Conservation (phyloP, 2,888 invertebrate species). For the Parnassius glacialis region DNA sequence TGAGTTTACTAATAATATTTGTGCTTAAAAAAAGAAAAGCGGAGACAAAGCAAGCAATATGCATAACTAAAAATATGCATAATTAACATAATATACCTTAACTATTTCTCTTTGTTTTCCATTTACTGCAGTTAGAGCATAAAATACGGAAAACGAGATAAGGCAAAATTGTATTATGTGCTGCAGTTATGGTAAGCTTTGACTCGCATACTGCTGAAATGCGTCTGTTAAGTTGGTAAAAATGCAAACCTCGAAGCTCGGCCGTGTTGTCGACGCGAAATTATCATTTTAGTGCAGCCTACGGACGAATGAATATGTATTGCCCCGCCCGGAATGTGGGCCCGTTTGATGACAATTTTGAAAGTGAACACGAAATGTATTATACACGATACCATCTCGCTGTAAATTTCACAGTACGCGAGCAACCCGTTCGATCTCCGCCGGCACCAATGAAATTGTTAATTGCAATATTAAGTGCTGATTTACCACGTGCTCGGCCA, state of each 20-base stretch:
- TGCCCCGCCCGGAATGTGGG: slow-evolving; percentile 53
- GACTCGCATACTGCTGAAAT: slow-evolving; percentile 28
- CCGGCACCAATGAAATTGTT: too few relatives aligned
- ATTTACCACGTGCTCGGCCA: too few relatives aligned
- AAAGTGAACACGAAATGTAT: slow-evolving; percentile 32
- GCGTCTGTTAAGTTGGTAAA: slow-evolving; percentile 52
- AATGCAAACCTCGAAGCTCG: slow-evolving; percentile 63
- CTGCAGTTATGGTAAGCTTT: slow-evolving; percentile 11
- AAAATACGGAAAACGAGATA: slow-evolving; percentile 33
- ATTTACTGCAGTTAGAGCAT: neutral
- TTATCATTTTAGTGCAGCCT: slow-evolving; percentile 70
- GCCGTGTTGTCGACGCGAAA: slow-evolving; percentile 67
- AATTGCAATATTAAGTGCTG: too few relatives aligned
- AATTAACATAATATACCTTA: slow-evolving; percentile 2
- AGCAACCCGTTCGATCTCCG: too few relatives aligned
- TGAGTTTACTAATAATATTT: too few relatives aligned
- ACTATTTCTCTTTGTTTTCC: slow-evolving; percentile 1
- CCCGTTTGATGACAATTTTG: slow-evolving; percentile 55
- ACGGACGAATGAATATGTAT: slow-evolving; percentile 72
- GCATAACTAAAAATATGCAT: slow-evolving; percentile 8
- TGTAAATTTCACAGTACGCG: too few relatives aligned
- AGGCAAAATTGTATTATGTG: slow-evolving; percentile 26
- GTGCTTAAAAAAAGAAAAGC: neutral
- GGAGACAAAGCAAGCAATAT: slow-evolving; percentile 4
- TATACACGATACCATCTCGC: slow-evolving; percentile 1